Evolutionary conservation across 2,797 vertebrate species (phyloP).

Genomic region (Anabas testudineus): DNA sequence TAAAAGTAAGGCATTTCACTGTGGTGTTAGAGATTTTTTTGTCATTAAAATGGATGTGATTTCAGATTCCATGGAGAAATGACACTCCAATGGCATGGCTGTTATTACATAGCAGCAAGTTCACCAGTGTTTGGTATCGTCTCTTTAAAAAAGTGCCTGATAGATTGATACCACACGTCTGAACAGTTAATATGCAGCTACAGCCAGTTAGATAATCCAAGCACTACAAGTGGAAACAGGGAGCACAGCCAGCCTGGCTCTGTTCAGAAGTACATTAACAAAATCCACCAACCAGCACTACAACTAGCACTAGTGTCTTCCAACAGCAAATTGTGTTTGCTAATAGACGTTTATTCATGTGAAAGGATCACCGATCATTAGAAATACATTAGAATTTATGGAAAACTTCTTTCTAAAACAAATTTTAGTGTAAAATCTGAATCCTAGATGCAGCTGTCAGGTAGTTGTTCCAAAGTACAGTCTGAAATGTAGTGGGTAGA

Average conservation of each 20-base stretch:
- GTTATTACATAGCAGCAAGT: neutral
- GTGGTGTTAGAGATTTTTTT: neutral
- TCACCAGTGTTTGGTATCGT: neutral
- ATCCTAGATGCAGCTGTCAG: too few species aligned
- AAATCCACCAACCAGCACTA: neutral
- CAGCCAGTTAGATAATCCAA: neutral
- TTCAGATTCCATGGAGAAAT: neutral
- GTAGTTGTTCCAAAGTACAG: too few species aligned
- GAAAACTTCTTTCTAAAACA: too few species aligned
- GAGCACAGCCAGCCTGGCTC: neutral
- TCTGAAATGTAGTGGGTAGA: too few species aligned
- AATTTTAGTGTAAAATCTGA: too few species aligned
- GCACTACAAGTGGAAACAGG: neutral
- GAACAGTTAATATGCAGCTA: neutral
- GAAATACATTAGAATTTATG: too few species aligned
- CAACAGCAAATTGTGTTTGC: too few species aligned
- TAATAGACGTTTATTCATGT: too few species aligned
- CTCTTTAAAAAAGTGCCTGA: neutral
- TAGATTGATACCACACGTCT: neutral
- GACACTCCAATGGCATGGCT: too few species aligned
- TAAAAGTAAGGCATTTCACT: constrained; percentile 10
- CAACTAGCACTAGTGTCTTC: too few species aligned
- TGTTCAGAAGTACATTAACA: neutral
- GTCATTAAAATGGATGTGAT: neutral
- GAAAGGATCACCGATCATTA: too few species aligned